phyloP scores from a whole-genome alignment of 2,113 vertebrate species.

The Stercorarius parasiticus region DNA sequence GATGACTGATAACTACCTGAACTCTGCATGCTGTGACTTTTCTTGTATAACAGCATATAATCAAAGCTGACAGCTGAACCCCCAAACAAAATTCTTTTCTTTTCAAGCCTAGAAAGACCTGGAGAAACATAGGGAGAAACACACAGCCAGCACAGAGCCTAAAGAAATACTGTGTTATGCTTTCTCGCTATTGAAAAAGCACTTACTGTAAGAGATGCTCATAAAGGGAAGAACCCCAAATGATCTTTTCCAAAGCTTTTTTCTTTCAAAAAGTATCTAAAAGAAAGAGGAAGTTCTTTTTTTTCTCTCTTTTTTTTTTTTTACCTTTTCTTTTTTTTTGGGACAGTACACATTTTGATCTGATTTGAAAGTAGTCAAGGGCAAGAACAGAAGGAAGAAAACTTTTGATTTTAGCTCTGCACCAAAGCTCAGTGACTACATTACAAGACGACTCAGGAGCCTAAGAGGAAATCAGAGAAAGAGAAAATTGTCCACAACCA shows the following conservation, averaged over 20 bases:
- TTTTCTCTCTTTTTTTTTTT: background rate
- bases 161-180: background rate
- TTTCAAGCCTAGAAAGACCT: background rate
- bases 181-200: background rate
- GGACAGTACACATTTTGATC: conserved; percentile 14
- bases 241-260: background rate
- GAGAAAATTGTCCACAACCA: conserved; percentile 28
- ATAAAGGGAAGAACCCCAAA: background rate
- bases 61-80: background rate
- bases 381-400: conserved; percentile 20
- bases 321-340: background rate
- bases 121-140: background rate
- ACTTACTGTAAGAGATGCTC: background rate
- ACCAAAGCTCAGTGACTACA: conserved; percentile 23
- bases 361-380: conserved; percentile 21
- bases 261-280: background rate
- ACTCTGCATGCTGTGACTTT: background rate
- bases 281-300: background rate
- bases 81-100: background rate
- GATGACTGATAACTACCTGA: background rate
- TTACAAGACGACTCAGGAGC: background rate
- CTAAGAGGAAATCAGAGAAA: conserved; percentile 16
- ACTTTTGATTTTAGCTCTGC: conserved; percentile 43
- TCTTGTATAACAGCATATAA: background rate
- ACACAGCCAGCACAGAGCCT: background rate